phyloP scores from a whole-genome alignment of 2,888 invertebrate species.

The Maniola hyperantus region DNA sequence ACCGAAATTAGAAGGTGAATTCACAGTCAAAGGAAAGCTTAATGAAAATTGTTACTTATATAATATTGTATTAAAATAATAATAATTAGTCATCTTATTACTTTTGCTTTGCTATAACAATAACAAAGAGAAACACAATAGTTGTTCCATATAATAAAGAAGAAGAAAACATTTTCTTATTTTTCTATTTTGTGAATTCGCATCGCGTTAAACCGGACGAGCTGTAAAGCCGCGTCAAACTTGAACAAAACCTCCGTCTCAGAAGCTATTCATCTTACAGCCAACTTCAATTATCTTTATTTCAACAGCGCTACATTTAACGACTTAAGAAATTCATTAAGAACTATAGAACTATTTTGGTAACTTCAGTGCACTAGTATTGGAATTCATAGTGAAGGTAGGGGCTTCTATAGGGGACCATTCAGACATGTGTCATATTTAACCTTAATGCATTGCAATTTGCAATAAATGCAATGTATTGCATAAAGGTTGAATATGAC shows the following conservation, averaged over 20 bases:
- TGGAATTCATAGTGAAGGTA: no score
- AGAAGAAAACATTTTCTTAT: slow-evolving; percentile 8
- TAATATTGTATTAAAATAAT: neutral
- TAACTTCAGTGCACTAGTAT: neutral
- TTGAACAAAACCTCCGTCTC: slow-evolving; percentile 29
- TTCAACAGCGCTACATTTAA: slow-evolving; percentile 15
- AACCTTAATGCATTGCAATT: no score
- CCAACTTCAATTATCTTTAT: slow-evolving; percentile 28
- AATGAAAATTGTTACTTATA: neutral
- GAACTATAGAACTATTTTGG: neutral
- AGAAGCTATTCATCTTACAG: slow-evolving; percentile 25
- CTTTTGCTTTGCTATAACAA: neutral
- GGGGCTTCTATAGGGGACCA: no score
- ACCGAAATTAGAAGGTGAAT: neutral
- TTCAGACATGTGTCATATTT: no score
- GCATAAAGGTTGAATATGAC: no score
- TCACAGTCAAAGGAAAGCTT: neutral
- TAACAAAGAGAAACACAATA: slow-evolving; percentile 3
- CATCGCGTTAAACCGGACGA: slow-evolving; percentile 5
- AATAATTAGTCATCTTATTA: neutral
- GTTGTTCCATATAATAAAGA: slow-evolving; percentile 9
- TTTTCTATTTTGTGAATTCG: slow-evolving; percentile 21
- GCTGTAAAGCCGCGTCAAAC: slow-evolving; percentile 19
- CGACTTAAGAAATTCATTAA: neutral
- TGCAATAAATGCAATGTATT: no score